Conservation (phyloP, 2,888 invertebrate species). For the Erebia epiphron region DNA sequence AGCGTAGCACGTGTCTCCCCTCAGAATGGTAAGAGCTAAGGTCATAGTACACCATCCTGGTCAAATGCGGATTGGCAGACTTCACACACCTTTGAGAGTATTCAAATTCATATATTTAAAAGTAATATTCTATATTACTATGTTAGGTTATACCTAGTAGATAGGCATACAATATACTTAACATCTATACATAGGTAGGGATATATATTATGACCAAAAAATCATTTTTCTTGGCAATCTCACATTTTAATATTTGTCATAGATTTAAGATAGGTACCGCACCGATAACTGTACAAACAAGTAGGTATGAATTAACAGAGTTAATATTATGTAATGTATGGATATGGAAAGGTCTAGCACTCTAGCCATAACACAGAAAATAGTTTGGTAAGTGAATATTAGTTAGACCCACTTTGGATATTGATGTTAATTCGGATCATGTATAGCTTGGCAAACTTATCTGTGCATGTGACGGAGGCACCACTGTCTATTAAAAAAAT, state of each 20-base stretch:
- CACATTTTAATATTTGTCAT: neutral
- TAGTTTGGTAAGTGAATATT: neutral
- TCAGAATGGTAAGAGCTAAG: too few species aligned
- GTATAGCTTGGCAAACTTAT: too few species aligned
- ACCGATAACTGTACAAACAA: conserved; percentile 29
- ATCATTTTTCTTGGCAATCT: neutral
- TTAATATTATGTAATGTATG: neutral
- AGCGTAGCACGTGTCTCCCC: too few species aligned
- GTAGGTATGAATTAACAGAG: neutral
- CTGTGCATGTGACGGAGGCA: too few species aligned
- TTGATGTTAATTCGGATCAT: too few species aligned
- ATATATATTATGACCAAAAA: neutral
- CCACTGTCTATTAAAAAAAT: too few species aligned
- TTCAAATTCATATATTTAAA: too few species aligned
- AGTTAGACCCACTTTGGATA: too few species aligned
- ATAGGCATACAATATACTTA: neutral
- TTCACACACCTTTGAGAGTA: too few species aligned
- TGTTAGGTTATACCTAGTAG: neutral
- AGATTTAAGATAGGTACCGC: conserved; percentile 1
- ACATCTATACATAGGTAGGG: neutral
- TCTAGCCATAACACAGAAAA: neutral
- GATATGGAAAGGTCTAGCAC: neutral
- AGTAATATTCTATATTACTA: too few species aligned
- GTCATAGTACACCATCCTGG: too few species aligned
- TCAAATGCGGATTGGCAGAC: too few species aligned